Evolutionary conservation across 2,797 vertebrate genomes (phyloP).

Genomic region (Fistularia tabacaria): DNA sequence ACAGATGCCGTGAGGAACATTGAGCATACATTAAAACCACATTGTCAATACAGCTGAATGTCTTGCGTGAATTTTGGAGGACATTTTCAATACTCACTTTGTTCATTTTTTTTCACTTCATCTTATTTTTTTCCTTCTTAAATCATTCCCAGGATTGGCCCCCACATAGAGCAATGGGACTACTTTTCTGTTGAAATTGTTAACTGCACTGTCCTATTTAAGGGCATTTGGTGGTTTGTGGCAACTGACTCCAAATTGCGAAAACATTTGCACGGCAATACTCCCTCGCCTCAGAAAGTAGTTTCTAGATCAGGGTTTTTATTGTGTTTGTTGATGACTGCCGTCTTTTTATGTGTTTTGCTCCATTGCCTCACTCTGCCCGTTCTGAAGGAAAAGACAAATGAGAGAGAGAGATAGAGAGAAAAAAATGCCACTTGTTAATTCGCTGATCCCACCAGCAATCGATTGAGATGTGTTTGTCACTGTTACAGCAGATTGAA

Average conservation of each 20-base stretch:
- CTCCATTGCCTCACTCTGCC: slow-evolving; percentile 72
- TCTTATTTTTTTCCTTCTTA: slow-evolving; percentile 24
- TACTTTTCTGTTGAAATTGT: slow-evolving; percentile 67
- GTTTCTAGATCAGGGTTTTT: slow-evolving; percentile 75
- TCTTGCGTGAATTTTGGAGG: slow-evolving; percentile 48
- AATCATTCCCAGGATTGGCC: slow-evolving; percentile 56
- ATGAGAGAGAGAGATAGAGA: slow-evolving; percentile 13
- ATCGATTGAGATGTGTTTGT: slow-evolving; percentile 72
- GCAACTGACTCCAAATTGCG: slow-evolving; percentile 74
- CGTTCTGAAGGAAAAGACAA: slow-evolving; percentile 58
- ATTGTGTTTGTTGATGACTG: slow-evolving; percentile 75
- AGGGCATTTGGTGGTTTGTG: slow-evolving; percentile 75
- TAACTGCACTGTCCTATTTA: slow-evolving; percentile 74
- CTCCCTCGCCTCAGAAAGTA: slow-evolving; percentile 63
- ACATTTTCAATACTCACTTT: slow-evolving; percentile 64
- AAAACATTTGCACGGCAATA: slow-evolving; percentile 75
- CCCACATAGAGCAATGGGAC: slow-evolving; percentile 60
- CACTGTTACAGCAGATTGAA: slow-evolving; percentile 67
- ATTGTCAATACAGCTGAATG: slow-evolving; percentile 62
- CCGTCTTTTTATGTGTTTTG: slow-evolving; percentile 74
- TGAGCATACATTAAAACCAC: slow-evolving; percentile 60
- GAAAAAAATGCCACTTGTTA: slow-evolving; percentile 68
- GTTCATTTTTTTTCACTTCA: slow-evolving; percentile 47
- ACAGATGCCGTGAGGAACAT: slow-evolving; percentile 57
- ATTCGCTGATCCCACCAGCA: slow-evolving; percentile 72